phyloP scores from a whole-genome alignment of 2,888 invertebrate genomes.

The Fragum sueziense region DNA sequence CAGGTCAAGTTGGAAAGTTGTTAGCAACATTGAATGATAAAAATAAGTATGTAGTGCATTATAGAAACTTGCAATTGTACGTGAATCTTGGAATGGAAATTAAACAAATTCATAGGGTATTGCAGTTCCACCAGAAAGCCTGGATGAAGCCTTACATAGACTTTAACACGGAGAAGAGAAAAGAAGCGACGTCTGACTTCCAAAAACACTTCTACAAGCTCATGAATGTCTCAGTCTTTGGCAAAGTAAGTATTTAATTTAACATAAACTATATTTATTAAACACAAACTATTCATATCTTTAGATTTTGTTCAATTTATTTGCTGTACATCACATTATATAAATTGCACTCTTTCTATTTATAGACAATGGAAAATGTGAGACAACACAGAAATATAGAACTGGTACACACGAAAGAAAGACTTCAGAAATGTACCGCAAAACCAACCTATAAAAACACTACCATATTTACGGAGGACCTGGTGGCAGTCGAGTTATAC shows the following conservation, averaged over 20 bases:
- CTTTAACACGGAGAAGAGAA: conserved; percentile 17
- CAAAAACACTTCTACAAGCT: conserved; percentile 36
- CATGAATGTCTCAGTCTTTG: conserved; percentile 30
- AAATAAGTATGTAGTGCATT: conserved; percentile 62
- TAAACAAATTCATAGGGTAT: conserved; percentile 36
- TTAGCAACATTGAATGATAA: conserved; percentile 8
- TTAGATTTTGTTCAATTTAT: too few relatives aligned
- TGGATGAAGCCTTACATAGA: conserved; percentile 10
- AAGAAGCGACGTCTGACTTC: conserved; percentile 20
- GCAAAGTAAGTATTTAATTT: conserved; percentile 27
- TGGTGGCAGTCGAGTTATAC: conserved; percentile 34
- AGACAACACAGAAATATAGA: conserved; percentile 37
- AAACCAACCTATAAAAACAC: conserved; percentile 43
- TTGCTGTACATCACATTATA: too few relatives aligned
- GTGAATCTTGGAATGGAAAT: conserved; percentile 67
- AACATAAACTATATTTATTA: too few relatives aligned
- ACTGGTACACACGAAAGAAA: conserved; percentile 28
- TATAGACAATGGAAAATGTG: conserved; percentile 49
- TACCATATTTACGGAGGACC: conserved; percentile 36
- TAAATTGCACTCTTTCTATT: conserved; percentile 9
- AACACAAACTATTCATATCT: too few relatives aligned
- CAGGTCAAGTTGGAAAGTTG: conserved; percentile 2
- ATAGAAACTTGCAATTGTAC: conserved; percentile 76
- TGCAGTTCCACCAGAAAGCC: conserved; percentile 10
- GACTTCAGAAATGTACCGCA: conserved; percentile 27